Conservation (phyloP, 2,888 invertebrate genomes). For the Cheilosia vulpina region DNA sequence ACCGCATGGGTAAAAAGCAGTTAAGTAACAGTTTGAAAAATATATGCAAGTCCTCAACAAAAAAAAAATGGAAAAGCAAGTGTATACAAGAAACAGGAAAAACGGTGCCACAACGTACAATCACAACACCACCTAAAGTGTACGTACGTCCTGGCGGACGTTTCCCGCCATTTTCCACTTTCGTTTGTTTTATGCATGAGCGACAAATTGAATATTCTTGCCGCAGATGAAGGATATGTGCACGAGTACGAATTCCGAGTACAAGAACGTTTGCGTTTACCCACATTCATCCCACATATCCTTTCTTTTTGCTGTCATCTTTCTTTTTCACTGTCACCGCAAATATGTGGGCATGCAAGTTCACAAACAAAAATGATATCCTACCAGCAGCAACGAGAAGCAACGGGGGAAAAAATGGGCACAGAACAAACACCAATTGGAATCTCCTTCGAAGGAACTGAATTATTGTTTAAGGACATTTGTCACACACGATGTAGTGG, state of each 20-base stretch:
- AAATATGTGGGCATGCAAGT: conserved; percentile 70
- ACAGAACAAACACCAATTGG: conserved; percentile 10
- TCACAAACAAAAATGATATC: conserved; percentile 67
- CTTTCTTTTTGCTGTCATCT: conserved; percentile 12
- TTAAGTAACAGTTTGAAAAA: conserved; percentile 74
- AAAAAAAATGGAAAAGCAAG: neutral
- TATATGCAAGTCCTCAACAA: conserved; percentile 32
- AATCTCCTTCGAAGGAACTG: conserved; percentile 49
- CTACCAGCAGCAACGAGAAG: neutral
- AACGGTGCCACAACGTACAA: conserved; percentile 41
- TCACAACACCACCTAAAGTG: conserved; percentile 39
- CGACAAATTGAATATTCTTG: conserved; percentile 75
- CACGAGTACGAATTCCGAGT: conserved; percentile 33
- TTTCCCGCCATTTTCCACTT: conserved; percentile 74
- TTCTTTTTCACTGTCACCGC: conserved; percentile 52
- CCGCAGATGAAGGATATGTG: conserved; percentile 72
- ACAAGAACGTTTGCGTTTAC: conserved; percentile 57
- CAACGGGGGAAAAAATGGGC: too few relatives aligned
- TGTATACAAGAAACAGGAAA: conserved; percentile 2
- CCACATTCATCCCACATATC: conserved; percentile 63
- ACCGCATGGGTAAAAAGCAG: conserved; percentile 71
- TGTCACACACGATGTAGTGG: conserved; percentile 69
- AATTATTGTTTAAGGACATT: conserved; percentile 74
- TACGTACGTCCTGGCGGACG: conserved; percentile 60
- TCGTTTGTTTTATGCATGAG: conserved; percentile 74